These are phyloP conservation scores for Frieseomelitta varia DNA, from an alignment of 1,140 invertebrate species.

Conservation along the genomic window DNA sequence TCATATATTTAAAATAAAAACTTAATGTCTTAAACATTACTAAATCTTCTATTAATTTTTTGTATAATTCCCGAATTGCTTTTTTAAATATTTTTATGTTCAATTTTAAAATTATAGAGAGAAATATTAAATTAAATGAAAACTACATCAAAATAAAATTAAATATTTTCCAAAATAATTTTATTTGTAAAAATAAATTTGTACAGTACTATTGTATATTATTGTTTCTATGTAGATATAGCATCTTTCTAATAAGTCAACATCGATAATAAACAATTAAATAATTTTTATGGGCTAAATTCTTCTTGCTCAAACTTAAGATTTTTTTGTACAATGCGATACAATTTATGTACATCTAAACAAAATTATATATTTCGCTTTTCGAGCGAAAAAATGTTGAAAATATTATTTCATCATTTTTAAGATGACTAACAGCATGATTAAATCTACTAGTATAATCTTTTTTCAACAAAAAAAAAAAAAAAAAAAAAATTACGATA, in stretches of 20 bases:
- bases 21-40: neutral
- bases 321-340: neutral
- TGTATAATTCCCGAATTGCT: neutral
- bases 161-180: conserved; percentile 34
- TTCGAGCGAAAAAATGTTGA: neutral
- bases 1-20: neutral
- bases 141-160: neutral
- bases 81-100: neutral
- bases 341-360: neutral
- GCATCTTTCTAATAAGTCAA: neutral
- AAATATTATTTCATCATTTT: conserved; percentile 1
- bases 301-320: neutral
- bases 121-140: neutral
- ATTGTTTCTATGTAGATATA: neutral
- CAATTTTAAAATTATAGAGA: neutral
- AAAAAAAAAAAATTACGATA: neutral
- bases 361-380: too few species aligned
- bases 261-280: too few species aligned
- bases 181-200: conserved; percentile 33
- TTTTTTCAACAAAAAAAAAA: neutral
- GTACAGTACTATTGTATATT: conserved; percentile 17
- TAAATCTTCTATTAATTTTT: neutral
- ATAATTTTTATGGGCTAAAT: neutral
- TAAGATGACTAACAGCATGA: neutral
- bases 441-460: neutral